Conservation (phyloP, 2,113 vertebrate species). For the Nasalis larvatus region DNA sequence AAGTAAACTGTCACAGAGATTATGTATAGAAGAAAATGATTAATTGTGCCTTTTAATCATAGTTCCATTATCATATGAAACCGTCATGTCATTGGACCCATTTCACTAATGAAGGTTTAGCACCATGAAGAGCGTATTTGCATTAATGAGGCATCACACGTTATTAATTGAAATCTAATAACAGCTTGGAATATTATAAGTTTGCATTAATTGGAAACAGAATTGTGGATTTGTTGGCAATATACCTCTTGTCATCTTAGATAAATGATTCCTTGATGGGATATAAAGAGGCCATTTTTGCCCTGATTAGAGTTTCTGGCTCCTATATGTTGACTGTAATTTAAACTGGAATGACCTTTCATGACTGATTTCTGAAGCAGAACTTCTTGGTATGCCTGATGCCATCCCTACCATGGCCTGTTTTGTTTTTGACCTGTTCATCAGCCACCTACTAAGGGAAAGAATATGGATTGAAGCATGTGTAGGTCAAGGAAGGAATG, state of each 20-base stretch:
- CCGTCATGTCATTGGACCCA: slow-evolving; percentile 57
- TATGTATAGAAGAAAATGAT: slow-evolving; percentile 67
- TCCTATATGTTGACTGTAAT: slow-evolving; percentile 43
- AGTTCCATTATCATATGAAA: slow-evolving; percentile 72
- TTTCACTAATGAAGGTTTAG: slow-evolving; percentile 74
- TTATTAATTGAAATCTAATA: slow-evolving; percentile 80
- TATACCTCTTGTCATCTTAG: slow-evolving; percentile 71
- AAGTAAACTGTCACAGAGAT: slow-evolving; percentile 68
- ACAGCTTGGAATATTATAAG: slow-evolving; percentile 67
- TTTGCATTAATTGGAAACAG: slow-evolving; percentile 76
- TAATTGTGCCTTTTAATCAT: slow-evolving; percentile 73
- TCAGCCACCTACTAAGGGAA: background rate
- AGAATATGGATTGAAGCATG: background rate
- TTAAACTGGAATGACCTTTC: background rate
- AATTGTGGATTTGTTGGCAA: slow-evolving; percentile 75
- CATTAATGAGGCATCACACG: slow-evolving; percentile 75
- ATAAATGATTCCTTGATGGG: slow-evolving; percentile 58
- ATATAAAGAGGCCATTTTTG: slow-evolving; percentile 56
- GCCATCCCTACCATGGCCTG: background rate
- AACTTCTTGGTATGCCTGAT: background rate
- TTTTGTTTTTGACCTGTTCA: background rate
- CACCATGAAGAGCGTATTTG: slow-evolving; percentile 69
- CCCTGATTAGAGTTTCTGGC: background rate
- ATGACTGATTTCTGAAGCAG: background rate
- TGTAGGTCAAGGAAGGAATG: background rate